Percentiles rank a stretch among this genome's conserved stretches.
Evolutionary conservation across 1,140 invertebrate species (phyloP).

Genomic region (Bombus huntii): DNA sequence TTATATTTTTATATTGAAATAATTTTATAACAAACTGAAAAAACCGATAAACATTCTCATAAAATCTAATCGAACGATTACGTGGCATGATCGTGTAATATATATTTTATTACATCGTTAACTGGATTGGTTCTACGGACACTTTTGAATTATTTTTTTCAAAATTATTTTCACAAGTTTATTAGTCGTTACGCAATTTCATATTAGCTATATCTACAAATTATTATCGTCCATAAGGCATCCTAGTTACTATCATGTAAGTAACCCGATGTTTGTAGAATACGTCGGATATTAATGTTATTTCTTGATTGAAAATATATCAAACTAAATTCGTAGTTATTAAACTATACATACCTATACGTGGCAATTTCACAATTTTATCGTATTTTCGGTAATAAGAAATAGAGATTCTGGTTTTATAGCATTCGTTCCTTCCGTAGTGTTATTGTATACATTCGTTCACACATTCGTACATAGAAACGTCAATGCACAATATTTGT

Average conservation of each 20-base stretch:
- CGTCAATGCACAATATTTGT: neutral
- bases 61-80: neutral
- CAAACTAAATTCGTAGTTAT: neutral
- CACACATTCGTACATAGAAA: neutral
- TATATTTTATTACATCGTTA: neutral
- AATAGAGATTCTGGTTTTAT: neutral
- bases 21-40: too few species aligned
- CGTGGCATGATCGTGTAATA: neutral
- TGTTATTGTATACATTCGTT: neutral
- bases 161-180: conserved; percentile 4
- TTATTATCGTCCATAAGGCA: conserved; percentile 38
- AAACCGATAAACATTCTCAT: too few species aligned
- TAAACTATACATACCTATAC: conserved; percentile 9
- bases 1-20: neutral
- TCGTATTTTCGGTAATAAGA: neutral
- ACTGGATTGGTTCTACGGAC: neutral
- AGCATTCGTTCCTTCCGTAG: neutral
- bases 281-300: neutral
- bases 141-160: neutral
- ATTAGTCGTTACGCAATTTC: conserved; percentile 1
- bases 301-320: neutral
- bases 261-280: conserved; percentile 1
- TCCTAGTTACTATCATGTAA: conserved; percentile 6
- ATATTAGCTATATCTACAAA: neutral
- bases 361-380: neutral